Evolutionary conservation across 2,113 vertebrate genomes (phyloP).

Genomic region (Myrmecophaga tridactyla): DNA sequence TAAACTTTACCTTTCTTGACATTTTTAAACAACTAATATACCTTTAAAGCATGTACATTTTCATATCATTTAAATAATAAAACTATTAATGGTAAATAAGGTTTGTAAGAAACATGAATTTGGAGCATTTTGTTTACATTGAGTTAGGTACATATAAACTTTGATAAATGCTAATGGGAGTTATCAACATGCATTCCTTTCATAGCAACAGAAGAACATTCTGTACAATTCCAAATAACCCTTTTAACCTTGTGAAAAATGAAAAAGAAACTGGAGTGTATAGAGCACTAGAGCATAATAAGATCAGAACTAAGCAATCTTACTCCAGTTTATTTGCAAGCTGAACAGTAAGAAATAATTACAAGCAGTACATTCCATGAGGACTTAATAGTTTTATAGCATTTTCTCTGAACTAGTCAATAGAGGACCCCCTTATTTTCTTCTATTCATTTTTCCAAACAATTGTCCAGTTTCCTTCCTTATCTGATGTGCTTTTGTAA

Average conservation of each 20-base stretch:
- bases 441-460: not conserved
- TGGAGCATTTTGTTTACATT: conserved; percentile 71
- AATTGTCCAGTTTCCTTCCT: not conserved
- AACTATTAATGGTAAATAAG: conserved; percentile 69
- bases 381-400: not conserved
- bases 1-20: conserved; percentile 69
- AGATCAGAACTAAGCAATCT: conserved; percentile 32
- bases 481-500: not conserved
- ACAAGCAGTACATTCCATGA: not conserved
- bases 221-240: conserved; percentile 64
- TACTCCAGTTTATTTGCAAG: not conserved
- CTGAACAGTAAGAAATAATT: conserved; percentile 6
- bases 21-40: conserved; percentile 61
- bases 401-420: not conserved
- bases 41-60: conserved; percentile 53
- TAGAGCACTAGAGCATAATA: conserved; percentile 28
- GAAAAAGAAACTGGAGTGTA: conserved; percentile 29
- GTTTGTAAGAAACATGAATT: conserved; percentile 49
- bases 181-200: conserved; percentile 67
- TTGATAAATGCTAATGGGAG: conserved; percentile 76
- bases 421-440: not conserved
- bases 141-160: conserved; percentile 49
- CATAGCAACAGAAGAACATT: conserved; percentile 57
- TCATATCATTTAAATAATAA: conserved; percentile 45
- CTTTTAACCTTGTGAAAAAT: conserved; percentile 70